Evolutionary conservation across 2,797 vertebrate species (phyloP).

Genomic region (Rhinophrynus dorsalis): DNA sequence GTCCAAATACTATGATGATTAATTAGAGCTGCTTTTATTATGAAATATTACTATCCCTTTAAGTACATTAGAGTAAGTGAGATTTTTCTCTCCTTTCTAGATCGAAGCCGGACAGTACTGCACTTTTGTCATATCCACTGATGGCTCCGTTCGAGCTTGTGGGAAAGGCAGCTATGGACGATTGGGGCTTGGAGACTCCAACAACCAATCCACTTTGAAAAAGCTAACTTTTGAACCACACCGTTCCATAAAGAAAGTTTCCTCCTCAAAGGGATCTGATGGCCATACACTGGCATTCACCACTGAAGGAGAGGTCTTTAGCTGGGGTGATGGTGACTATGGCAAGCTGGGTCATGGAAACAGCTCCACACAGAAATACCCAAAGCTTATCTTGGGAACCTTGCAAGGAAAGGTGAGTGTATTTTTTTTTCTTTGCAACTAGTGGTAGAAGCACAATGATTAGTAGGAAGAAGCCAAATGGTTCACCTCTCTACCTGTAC

Average conservation of each 20-base stretch:
- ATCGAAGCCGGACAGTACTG: constrained; percentile 82
- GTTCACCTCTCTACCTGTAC: not conserved
- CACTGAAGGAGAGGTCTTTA: constrained; percentile 81
- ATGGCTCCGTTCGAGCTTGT: constrained; percentile 79
- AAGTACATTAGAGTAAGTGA: not conserved
- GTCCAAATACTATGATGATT: no score
- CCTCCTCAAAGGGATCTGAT: constrained; percentile 80
- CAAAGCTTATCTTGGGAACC: constrained; percentile 80
- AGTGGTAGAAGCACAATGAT: no score
- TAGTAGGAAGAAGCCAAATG: no score
- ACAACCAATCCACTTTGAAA: constrained; percentile 80
- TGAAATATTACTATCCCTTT: no score
- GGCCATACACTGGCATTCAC: constrained; percentile 80
- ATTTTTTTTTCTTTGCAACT: no score
- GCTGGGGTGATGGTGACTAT: constrained; percentile 81
- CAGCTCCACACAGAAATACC: constrained; percentile 81
- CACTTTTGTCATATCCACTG: constrained; percentile 79
- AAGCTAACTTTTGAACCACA: constrained; percentile 80
- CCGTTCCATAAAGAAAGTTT: constrained; percentile 80
- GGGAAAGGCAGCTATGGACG: constrained; percentile 81
- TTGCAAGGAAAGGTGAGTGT: constrained; percentile 76
- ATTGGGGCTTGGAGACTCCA: constrained; percentile 77
- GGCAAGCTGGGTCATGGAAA: constrained; percentile 80
- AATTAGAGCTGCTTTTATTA: no score
- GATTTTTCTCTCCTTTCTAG: constrained; percentile 57